These are phyloP conservation scores for Anguilla megastoma DNA, from an alignment of 2,797 vertebrate species.

Conservation along the genomic window DNA sequence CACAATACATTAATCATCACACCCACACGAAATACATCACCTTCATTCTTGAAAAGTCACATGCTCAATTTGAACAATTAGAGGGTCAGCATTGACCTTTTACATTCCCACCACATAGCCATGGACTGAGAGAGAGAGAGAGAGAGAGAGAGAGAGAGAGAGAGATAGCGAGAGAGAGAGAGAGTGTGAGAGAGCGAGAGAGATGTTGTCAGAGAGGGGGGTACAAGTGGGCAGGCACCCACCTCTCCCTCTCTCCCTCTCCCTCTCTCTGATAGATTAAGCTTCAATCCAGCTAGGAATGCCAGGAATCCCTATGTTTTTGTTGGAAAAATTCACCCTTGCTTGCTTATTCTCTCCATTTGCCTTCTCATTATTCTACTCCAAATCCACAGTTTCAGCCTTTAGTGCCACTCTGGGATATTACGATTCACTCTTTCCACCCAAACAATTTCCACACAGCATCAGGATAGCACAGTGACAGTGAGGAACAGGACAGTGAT, in stretches of 20 bases:
- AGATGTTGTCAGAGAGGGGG: constrained; percentile 49
- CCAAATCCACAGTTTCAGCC: constrained; percentile 3
- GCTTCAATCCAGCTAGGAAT: constrained; percentile 78
- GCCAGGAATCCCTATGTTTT: constrained; percentile 85
- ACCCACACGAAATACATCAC: not conserved
- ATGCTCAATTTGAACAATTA: not conserved
- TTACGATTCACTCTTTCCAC: not conserved
- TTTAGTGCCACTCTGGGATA: not conserved
- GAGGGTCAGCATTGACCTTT: not conserved
- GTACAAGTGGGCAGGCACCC: constrained; percentile 53
- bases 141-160: constrained; percentile 42
- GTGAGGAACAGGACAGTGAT: not conserved
- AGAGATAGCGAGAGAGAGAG: constrained; percentile 49
- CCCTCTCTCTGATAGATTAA: constrained; percentile 69
- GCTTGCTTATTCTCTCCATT: constrained; percentile 12
- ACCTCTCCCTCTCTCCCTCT: constrained; percentile 36
- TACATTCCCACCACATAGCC: not conserved
- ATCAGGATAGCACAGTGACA: not conserved
- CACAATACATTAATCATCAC: not conserved
- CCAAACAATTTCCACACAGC: not conserved
- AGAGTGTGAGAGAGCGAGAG: constrained; percentile 38
- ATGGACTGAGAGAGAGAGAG: not conserved
- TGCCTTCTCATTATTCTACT: constrained; percentile 20
- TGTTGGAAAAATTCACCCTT: constrained; percentile 64
- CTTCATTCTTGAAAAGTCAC: not conserved